A percentile compares a stretch with the other conserved stretches of the same genome.
phyloP scores from a whole-genome alignment of 2,888 invertebrate species.

The Eupeodes luniger region DNA sequence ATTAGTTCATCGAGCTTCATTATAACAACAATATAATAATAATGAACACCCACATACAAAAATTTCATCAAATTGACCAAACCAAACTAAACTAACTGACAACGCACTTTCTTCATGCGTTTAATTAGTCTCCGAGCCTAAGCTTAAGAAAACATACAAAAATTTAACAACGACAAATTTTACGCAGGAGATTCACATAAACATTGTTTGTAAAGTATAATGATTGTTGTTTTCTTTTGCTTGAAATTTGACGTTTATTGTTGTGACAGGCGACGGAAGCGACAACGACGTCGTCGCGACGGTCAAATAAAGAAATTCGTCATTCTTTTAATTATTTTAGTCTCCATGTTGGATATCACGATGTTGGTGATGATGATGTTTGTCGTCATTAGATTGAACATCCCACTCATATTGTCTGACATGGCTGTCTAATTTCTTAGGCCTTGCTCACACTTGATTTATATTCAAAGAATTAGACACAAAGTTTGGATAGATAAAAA shows the following conservation, averaged over 20 bases:
- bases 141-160: background rate
- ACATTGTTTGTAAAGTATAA: constrained; percentile 2
- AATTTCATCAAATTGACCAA: constrained; percentile 34
- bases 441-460: background rate
- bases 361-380: background rate
- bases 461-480: background rate
- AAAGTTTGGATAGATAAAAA: too few relatives aligned
- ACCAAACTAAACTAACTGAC: background rate
- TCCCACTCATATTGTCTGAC: constrained; percentile 43
- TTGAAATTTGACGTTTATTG: constrained; percentile 28
- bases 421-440: background rate
- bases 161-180: background rate
- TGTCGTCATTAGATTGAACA: constrained; percentile 40
- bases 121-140: constrained; percentile 42
- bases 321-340: constrained; percentile 56
- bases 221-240: constrained; percentile 9
- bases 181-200: constrained; percentile 18
- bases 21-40: background rate
- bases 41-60: constrained; percentile 27
- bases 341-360: background rate
- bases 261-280: background rate
- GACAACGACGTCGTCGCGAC: background rate
- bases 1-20: constrained; percentile 59
- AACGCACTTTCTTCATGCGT: constrained; percentile 36
- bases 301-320: constrained; percentile 23